These are phyloP conservation scores for Lepidothrix coronata DNA, from an alignment of 2,113 vertebrate genomes.

Conservation along the genomic window DNA sequence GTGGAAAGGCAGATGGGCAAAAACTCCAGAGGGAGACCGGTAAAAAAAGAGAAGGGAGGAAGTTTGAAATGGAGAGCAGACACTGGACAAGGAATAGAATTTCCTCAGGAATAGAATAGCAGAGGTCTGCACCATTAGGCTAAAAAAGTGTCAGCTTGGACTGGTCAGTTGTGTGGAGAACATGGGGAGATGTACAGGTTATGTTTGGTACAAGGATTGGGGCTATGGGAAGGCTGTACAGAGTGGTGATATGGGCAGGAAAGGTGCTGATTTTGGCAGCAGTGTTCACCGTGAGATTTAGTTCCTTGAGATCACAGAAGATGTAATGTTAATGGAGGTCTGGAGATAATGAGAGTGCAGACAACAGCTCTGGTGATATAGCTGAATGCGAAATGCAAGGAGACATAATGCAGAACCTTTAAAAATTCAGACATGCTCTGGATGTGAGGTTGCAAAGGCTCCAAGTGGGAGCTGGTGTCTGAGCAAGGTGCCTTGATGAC, in stretches of 20 bases:
- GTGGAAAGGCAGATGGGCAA: not conserved
- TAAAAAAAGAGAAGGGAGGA: not conserved
- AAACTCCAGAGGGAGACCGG: not conserved
- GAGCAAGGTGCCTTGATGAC: not conserved
- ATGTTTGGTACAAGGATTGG: not conserved
- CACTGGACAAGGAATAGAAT: not conserved
- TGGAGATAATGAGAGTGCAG: not conserved
- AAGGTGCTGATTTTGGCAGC: not conserved
- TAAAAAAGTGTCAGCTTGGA: not conserved
- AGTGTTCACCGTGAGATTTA: not conserved
- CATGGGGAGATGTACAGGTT: rapidly evolving
- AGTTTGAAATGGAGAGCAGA: not conserved
- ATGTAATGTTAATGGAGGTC: not conserved
- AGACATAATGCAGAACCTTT: not conserved
- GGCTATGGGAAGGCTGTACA: not conserved
- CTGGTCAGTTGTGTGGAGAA: not conserved
- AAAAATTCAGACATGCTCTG: conserved; percentile 9
- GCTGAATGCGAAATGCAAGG: not conserved
- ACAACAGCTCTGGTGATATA: not conserved
- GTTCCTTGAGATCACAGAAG: not conserved
- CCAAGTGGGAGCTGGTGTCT: not conserved
- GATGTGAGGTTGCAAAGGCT: not conserved
- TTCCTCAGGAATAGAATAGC: not conserved
- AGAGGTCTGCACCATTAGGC: not conserved
- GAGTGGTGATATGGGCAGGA: not conserved